Evolutionary conservation across 2,797 vertebrate genomes (phyloP).

Genomic region (Catostomus latipinnis): DNA sequence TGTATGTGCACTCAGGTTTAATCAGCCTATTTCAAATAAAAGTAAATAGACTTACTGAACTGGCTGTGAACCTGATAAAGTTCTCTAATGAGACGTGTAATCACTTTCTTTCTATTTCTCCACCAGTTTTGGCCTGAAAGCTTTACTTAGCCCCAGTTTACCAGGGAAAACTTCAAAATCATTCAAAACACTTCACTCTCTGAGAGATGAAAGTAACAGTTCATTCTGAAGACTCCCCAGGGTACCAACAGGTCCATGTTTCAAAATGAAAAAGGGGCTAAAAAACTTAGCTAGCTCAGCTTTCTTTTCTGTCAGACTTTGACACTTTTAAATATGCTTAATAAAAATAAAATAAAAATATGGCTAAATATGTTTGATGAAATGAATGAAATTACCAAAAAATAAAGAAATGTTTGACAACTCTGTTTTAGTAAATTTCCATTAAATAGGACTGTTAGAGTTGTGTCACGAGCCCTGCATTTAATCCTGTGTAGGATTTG

Average conservation of each 20-base stretch:
- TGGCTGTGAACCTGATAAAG: constrained; percentile 8
- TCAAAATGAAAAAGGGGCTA: constrained; percentile 21
- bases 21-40: no score
- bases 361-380: not conserved
- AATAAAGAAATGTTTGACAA: no score
- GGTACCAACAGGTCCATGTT: constrained; percentile 30
- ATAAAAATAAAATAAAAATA: constrained; percentile 2
- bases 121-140: constrained; percentile 14
- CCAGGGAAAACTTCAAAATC: not conserved
- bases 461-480: no score
- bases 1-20: no score
- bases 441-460: no score
- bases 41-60: no score
- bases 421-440: no score
- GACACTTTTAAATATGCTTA: constrained; percentile 4
- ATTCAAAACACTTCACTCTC: constrained; percentile 22
- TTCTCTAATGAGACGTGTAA: not conserved
- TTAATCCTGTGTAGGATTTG: no score
- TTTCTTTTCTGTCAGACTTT: constrained; percentile 8
- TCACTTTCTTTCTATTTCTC: not conserved
- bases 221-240: constrained; percentile 6
- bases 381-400: no score
- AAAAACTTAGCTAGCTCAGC: not conserved
- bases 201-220: not conserved
- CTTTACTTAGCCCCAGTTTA: constrained; percentile 2